Conservation (phyloP, 2,888 invertebrate genomes). For the Neoascia interrupta region DNA sequence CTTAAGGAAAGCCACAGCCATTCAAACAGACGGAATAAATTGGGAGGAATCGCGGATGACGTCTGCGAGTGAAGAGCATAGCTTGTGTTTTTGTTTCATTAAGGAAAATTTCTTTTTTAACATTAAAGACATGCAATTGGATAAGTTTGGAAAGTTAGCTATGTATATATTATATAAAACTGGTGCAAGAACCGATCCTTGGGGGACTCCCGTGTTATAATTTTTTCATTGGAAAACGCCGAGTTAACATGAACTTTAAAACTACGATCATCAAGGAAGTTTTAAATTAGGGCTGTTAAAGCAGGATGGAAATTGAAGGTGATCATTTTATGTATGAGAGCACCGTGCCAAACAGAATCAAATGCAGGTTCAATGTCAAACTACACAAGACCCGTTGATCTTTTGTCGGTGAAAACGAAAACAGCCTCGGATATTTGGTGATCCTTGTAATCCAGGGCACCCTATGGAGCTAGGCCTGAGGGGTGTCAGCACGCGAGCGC, state of each 20-base stretch:
- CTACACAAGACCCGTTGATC: neutral
- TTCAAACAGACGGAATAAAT: neutral
- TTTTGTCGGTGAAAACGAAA: too few relatives aligned
- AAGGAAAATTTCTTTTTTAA: neutral
- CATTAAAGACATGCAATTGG: neutral
- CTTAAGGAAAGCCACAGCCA: neutral
- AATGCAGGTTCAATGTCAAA: slow-evolving; percentile 5
- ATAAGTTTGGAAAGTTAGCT: neutral
- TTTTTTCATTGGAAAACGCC: neutral
- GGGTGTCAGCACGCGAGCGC: too few relatives aligned
- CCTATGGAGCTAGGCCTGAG: too few relatives aligned
- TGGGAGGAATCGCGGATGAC: neutral
- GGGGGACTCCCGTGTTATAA: neutral
- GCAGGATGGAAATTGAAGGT: neutral
- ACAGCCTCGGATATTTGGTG: too few relatives aligned
- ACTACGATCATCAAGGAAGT: neutral
- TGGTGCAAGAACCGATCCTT: neutral
- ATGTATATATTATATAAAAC: neutral
- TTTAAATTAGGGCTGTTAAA: too few relatives aligned
- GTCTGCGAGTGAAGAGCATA: slow-evolving; percentile 5
- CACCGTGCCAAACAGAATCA: slow-evolving; percentile 7
- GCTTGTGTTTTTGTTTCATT: neutral
- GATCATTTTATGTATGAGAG: neutral
- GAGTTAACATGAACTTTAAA: neutral
- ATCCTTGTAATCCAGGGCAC: too few relatives aligned